These are phyloP conservation scores for Leptinotarsa juncta DNA, from an alignment of 2,888 invertebrate species.

Conservation along the genomic window DNA sequence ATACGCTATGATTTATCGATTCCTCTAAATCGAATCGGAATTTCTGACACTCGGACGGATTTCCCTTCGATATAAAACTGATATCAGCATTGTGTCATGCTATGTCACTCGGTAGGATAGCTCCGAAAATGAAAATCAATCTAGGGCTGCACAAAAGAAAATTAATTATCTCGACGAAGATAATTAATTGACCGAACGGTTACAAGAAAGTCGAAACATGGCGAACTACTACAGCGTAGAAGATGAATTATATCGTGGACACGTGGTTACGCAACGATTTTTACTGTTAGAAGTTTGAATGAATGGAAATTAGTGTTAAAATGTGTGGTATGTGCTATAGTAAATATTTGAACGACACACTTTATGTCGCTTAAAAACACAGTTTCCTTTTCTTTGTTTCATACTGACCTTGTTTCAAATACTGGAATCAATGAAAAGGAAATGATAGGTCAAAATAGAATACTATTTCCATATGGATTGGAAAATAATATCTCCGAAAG, in stretches of 20 bases:
- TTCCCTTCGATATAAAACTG: slow-evolving; percentile 11
- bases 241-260: slow-evolving; percentile 30
- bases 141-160: slow-evolving; percentile 48
- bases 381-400: not conserved
- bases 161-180: slow-evolving; percentile 49
- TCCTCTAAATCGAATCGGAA: slow-evolving; percentile 9
- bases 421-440: not conserved
- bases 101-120: slow-evolving; percentile 45
- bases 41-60: slow-evolving; percentile 16
- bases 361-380: not conserved
- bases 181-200: slow-evolving; percentile 48
- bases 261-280: slow-evolving; percentile 29
- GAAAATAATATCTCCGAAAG: too few species aligned
- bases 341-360: slow-evolving; percentile 8
- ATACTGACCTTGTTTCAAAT: not conserved
- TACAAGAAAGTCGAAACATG: slow-evolving; percentile 35
- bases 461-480: too few species aligned
- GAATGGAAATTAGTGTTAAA: slow-evolving; percentile 22
- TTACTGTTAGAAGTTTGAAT: slow-evolving; percentile 36
- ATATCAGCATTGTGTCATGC: slow-evolving; percentile 36
- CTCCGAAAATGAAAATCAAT: slow-evolving; percentile 48
- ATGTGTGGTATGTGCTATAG: not conserved
- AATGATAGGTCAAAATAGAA: too few species aligned
- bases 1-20: slow-evolving; percentile 8
- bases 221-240: slow-evolving; percentile 7